Evolutionary conservation across 2,113 vertebrate genomes (phyloP).

Genomic region (Callipepla squamata): DNA sequence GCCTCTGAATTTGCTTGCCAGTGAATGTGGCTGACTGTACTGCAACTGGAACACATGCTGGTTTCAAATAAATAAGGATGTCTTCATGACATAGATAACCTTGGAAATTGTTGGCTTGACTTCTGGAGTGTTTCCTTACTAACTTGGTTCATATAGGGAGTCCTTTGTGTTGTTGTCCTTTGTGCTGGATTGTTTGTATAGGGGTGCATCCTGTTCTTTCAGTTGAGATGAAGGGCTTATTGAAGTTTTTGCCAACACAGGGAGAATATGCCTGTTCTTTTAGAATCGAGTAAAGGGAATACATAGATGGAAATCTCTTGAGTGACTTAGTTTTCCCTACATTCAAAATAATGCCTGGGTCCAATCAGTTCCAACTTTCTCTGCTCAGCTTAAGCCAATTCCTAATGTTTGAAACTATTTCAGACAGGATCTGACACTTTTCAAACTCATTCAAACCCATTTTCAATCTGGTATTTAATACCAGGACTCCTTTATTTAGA

Average conservation of each 20-base stretch:
- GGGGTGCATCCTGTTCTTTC: background rate
- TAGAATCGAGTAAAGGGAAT: background rate
- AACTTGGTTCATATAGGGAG: background rate
- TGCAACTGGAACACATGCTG: background rate
- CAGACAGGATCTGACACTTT: background rate
- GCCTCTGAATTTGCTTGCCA: background rate
- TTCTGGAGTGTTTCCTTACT: background rate
- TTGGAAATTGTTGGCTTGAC: background rate
- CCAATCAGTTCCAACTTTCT: no score
- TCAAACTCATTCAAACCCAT: background rate
- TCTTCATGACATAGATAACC: slow-evolving; percentile 35
- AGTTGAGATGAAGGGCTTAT: background rate
- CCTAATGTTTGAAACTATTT: background rate
- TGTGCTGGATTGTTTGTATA: background rate
- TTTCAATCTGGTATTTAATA: background rate
- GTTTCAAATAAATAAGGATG: slow-evolving; percentile 42
- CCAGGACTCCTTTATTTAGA: background rate
- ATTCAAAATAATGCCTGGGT: background rate
- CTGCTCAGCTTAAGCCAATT: background rate
- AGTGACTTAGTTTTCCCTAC: background rate
- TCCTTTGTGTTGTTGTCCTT: background rate
- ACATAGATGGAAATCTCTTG: background rate
- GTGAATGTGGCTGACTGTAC: background rate
- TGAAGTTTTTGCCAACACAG: background rate
- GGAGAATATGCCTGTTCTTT: background rate